Base-by-base conservation (phyloP, 2,113 vertebrate genomes). In the Oryzias woworae region DNA sequence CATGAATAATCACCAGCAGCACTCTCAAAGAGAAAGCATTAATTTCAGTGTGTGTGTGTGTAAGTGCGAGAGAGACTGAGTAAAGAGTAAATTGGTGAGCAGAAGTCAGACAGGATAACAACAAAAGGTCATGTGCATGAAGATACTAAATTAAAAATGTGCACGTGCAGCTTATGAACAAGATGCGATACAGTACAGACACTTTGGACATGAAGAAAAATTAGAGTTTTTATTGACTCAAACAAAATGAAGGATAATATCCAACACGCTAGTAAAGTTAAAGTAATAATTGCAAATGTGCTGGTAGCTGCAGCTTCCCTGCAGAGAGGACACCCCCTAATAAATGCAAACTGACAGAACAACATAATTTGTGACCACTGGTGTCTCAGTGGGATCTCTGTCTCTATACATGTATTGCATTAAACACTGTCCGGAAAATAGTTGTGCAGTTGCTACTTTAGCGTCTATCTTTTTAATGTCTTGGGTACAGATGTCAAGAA, bases 1-100 rank as follows among this genome's bases (percentile, higher is more conserved):
- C 63, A 77, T 86, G 86, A 88, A 88, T 87, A 87, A 90, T 86
- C 77, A 82, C 82, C 78, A 71, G 5, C 66, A 62, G 64, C 69
- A 57, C 64, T 64, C 74, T 77, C 60, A 53, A 62, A 71, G 56
- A 76, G 44, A 71, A 67, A 61, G 75, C 53, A 36, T 23, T 20
- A 48, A 62, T 49, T 36, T 69, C 46, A 51, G n/a, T 47, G 5
- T 56, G n/a, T 42, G n/a, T 42, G 24, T 49, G 31, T 66, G 52
- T 7, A 50, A 28, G 61, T 60, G 17, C 22, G 53, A 47, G 42
- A 48, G 55, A 53, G 50, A 43, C 23, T 23, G 45, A 47, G 45
- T 16, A 53, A 49, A 64, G n/a, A 28, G 42, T 23, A 52, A 24
- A 47, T 61, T 54, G 61, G 70, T 85, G 42, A 62, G 44, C 17